phyloP scores from a whole-genome alignment of 2,888 invertebrate species.

The Ectobius pallidus region DNA sequence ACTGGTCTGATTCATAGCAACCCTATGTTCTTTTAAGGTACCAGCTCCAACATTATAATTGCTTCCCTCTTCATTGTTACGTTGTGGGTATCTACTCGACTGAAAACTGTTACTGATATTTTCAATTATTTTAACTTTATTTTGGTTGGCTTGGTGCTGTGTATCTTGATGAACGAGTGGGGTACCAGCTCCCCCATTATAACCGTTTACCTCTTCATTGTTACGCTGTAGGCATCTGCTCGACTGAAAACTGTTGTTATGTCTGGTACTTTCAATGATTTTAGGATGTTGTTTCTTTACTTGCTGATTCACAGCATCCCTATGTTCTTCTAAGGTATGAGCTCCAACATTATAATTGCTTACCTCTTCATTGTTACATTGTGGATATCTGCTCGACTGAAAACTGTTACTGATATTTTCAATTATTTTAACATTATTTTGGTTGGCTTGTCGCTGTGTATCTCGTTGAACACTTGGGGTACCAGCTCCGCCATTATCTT shows the following conservation, averaged over 20 bases:
- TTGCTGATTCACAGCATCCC: neutral
- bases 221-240: neutral
- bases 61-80: neutral
- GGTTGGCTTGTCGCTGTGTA: too few species aligned
- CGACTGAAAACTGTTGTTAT: neutral
- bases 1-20: neutral
- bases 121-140: neutral
- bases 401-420: neutral
- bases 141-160: too few species aligned
- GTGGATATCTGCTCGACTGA: neutral
- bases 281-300: neutral
- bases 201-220: too few species aligned
- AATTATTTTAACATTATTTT: neutral
- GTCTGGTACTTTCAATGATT: neutral
- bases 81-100: neutral
- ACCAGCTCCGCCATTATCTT: neutral
- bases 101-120: neutral
- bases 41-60: neutral
- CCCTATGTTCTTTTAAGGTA: neutral
- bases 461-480: neutral
- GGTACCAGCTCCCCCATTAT: neutral
- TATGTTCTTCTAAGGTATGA: neutral
- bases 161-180: neutral
- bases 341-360: neutral
- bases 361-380: neutral